Percentiles rank a stretch among this genome's conserved stretches.
These are phyloP conservation scores for Seladonia tumulorum DNA, from an alignment of 2,888 invertebrate species.

Conservation along the genomic window DNA sequence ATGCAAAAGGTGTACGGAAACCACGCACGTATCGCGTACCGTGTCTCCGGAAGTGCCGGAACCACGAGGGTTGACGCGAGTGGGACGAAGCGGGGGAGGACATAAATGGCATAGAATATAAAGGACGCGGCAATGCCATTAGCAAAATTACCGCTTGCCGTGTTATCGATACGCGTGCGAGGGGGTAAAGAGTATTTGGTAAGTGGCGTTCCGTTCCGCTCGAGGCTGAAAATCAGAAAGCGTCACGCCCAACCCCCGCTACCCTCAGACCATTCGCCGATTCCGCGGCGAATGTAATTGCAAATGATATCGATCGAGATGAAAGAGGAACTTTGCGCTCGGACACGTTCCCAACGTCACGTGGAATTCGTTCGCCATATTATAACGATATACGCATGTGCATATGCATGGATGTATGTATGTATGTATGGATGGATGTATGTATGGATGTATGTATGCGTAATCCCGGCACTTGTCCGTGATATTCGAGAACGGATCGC, in stretches of 20 bases:
- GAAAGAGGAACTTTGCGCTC: slow-evolving; percentile 9
- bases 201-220: slow-evolving; percentile 32
- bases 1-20: slow-evolving; percentile 17
- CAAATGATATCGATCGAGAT: slow-evolving; percentile 38
- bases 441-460: no score
- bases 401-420: neutral
- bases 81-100: slow-evolving; percentile 33
- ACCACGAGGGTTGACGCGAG: slow-evolving; percentile 21
- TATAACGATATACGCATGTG: neutral
- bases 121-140: slow-evolving; percentile 79
- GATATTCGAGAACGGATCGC: neutral
- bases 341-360: slow-evolving; percentile 10
- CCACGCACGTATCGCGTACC: slow-evolving; percentile 8
- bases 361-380: neutral
- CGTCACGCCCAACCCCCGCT: slow-evolving; percentile 10
- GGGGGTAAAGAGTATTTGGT: slow-evolving; percentile 35
- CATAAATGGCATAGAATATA: slow-evolving; percentile 72
- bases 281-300: slow-evolving; percentile 46
- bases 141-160: slow-evolving; percentile 81
- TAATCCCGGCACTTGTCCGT: no score
- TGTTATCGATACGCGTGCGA: slow-evolving; percentile 77
- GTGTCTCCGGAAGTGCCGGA: slow-evolving; percentile 35
- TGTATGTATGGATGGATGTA: neutral
- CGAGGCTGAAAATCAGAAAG: slow-evolving; percentile 39
- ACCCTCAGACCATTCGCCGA: neutral